These are phyloP conservation scores for Etheostoma spectabile DNA, from an alignment of 2,113 vertebrate genomes.

Conservation along the genomic window DNA sequence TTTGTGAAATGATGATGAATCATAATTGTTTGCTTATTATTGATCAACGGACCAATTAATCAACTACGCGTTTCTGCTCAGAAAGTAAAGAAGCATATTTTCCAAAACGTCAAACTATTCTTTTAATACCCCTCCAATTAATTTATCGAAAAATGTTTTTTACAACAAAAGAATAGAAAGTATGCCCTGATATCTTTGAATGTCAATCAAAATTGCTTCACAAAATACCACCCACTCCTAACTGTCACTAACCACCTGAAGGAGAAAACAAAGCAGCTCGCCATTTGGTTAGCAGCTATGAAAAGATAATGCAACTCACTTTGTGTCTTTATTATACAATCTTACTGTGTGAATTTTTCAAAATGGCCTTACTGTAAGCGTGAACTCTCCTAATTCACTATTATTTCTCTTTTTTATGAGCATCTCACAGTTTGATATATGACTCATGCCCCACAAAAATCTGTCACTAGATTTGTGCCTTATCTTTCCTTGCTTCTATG, in stretches of 20 bases:
- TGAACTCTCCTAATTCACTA: constrained; percentile 16
- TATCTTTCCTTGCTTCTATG: constrained; percentile 42
- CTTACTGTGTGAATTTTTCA: constrained; percentile 20
- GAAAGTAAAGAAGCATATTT: background rate
- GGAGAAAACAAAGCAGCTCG: constrained; percentile 1
- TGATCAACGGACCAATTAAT: background rate
- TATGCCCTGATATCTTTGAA: background rate
- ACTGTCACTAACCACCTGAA: background rate
- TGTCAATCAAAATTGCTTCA: background rate
- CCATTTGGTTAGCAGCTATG: background rate
- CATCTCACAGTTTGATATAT: constrained; percentile 45
- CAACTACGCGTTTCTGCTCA: background rate
- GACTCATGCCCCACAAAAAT: constrained; percentile 56
- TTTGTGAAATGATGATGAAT: background rate
- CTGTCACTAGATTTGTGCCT: constrained; percentile 42
- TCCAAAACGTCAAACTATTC: background rate
- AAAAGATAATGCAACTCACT: background rate
- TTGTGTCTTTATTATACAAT: background rate
- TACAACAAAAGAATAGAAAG: background rate
- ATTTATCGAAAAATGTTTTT: background rate
- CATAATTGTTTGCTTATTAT: background rate
- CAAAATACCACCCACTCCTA: background rate
- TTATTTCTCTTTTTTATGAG: constrained; percentile 22
- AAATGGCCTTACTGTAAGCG: constrained; percentile 6
- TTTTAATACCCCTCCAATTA: background rate